Base-by-base conservation (phyloP, 2,888 invertebrate species). In the Diaprepes abbreviatus region DNA sequence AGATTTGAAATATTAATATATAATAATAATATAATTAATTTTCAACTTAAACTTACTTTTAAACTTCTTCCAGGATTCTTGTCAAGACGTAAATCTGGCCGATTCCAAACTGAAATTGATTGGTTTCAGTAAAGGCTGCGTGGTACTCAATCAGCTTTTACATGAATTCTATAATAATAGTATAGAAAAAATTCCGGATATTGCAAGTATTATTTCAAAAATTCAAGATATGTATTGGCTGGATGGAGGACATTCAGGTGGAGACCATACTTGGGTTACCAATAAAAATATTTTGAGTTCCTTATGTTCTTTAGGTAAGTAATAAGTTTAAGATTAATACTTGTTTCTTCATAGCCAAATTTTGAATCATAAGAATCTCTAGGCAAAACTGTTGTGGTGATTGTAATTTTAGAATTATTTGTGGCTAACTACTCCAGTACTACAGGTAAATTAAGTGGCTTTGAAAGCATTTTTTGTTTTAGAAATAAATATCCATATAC, bases 71-170 rank as follows among this genome's bases (percentile, higher is more conserved):
- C n/a, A n/a, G n/a, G n/a, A n/a, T n/a, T 28, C 24, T 19, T 7
- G 10, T 14, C 40, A 31, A 16, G n/a, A 28, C 31, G 1, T 7
- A 43, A 31, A 58, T 21, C 16, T 57, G 14, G 45, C 66, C 16
- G 64, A 70, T 6, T 62, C 28, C 16, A 59, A 73, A 14, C 45
- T 76, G 19, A 73, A 66, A 28, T 50, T 78, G 5, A 88, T 95
- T 69, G 96, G 94, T 1, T 96, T 96, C 84, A 96, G 96, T 85
- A 96, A 97, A 87, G 96, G 96, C 67, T 95, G 95, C 84, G 93
- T 95, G 67, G 96, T 96, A 70, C 88, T 96, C 78, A 97, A 96
- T 87, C 96, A 97, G 87, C 87, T 96, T 75, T 87, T 96, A 58
- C 91, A 93, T 82, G 96, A 96, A 85, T 91, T 95, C 83, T 90